Base-by-base conservation (phyloP, 2,113 vertebrate genomes). In the Coptodon bakossiorum region DNA sequence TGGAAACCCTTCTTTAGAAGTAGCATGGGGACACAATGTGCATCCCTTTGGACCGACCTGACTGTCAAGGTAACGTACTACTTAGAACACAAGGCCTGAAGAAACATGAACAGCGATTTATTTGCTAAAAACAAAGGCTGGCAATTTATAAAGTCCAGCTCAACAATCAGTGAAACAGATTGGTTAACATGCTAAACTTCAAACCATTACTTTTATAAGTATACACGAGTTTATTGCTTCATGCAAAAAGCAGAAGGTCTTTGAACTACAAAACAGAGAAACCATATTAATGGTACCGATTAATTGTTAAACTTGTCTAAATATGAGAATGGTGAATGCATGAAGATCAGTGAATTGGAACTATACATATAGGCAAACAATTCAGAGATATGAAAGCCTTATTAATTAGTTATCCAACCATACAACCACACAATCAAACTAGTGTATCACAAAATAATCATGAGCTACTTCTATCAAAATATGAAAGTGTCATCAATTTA, bases 1-100 rank as follows among this genome's bases (percentile, higher is more conserved):
- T 94, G 94, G 93, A 94, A 96, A 95, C 95, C 27, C 90, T 80
- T 91, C 89, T 91, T 90, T 80, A 34, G 57, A 83, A 83, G 86
- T 22, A 91, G 82, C 45, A 1, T 1, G 5, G 87, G 79, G 85
- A 88, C 89, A 61, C 5, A 40, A 38, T 73, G 82, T 36, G 16
- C 6, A 13, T 92, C 86, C 78, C 90, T 73, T 38, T 80, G 88
- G 86, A 92, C 29, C 36, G 14, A 81, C 82, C 53, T 16, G 54
- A 84, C 59, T 68, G 83, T 82, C 88, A 29, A 79, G 34, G 71
- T 76, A 48, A 11, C 9, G 10, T 16, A 48, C 24, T 24, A 0
- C 38, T 76, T 76, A 48, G 71, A 50, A 19, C 14, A 76, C 3
- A 48, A 29, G 68, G 56, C 92, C 78, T 56, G 19, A 6, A 50